phyloP scores from a whole-genome alignment of 2,888 invertebrate genomes.

The Hipparchia sbordonii region DNA sequence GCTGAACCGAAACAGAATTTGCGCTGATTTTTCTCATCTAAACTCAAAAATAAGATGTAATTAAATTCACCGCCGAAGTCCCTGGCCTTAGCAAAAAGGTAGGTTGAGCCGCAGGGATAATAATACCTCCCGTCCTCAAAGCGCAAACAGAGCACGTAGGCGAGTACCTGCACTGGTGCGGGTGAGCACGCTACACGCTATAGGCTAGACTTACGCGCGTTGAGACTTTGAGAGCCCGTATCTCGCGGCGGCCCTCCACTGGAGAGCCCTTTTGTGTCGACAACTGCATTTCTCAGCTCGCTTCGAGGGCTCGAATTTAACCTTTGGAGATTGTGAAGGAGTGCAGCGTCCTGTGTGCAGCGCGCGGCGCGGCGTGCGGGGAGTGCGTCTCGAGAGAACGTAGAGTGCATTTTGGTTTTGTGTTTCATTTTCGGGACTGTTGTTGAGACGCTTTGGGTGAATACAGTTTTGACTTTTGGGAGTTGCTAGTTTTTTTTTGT shows the following conservation, averaged over 20 bases:
- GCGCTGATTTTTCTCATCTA: no score
- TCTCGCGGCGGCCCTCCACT: constrained; percentile 30
- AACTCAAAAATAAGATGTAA: no score
- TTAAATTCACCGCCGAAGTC: no score
- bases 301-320: constrained; percentile 35
- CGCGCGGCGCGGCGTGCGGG: constrained; percentile 16
- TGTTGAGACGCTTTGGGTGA: constrained; percentile 18
- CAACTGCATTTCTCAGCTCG: constrained; percentile 34
- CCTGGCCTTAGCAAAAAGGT: neutral
- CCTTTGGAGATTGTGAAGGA: constrained; percentile 33
- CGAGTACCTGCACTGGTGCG: neutral
- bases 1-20: no score
- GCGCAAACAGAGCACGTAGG: neutral
- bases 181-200: constrained; percentile 7
- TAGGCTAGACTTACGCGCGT: constrained; percentile 31
- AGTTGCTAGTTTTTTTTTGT: neutral
- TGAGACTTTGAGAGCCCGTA: constrained; percentile 37
- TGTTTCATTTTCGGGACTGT: constrained; percentile 26
- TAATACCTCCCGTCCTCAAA: neutral
- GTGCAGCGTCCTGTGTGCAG: constrained; percentile 26
- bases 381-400: constrained; percentile 32
- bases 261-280: constrained; percentile 33
- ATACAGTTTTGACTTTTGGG: neutral
- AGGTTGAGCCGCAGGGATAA: neutral
- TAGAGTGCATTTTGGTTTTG: constrained; percentile 25